These are phyloP conservation scores for Sceloporus tristichus DNA, from an alignment of 2,113 vertebrate genomes.

Conservation along the genomic window DNA sequence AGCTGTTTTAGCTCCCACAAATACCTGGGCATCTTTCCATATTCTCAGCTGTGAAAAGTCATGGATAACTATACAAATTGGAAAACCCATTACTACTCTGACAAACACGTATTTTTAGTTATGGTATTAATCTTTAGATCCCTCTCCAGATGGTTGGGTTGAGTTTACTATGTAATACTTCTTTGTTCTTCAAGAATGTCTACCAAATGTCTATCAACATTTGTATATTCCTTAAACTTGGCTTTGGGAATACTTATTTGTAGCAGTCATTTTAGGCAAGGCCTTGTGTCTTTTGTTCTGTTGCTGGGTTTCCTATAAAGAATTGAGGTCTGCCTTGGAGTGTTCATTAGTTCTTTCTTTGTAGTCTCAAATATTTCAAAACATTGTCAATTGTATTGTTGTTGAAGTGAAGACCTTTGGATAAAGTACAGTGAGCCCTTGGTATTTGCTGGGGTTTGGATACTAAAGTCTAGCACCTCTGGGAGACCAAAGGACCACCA, in stretches of 20 bases:
- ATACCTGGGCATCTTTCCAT: conserved; percentile 10
- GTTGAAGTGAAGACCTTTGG: background rate
- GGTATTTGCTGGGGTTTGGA: too few relatives aligned
- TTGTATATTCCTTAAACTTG: background rate
- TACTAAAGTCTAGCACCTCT: too few relatives aligned
- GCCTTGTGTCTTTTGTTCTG: too few relatives aligned
- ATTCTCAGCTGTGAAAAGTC: conserved; percentile 11
- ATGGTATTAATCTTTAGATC: conserved; percentile 20
- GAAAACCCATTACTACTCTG: conserved; percentile 4
- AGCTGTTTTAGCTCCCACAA: conserved; percentile 14
- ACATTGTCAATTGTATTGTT: background rate
- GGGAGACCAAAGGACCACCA: background rate
- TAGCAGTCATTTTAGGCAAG: background rate
- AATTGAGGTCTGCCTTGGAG: background rate
- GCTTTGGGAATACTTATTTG: background rate
- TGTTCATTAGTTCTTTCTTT: background rate
- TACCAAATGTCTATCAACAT: background rate
- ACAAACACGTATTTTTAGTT: background rate
- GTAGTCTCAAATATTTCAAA: background rate
- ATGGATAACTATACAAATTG: conserved; percentile 7
- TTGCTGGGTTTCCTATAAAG: too few relatives aligned
- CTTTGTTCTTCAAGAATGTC: conserved; percentile 4
- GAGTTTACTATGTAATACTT: background rate
- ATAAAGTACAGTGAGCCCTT: background rate
- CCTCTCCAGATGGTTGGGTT: conserved; percentile 18